Conservation (phyloP, 1,140 invertebrate species). For the Eueides isabella region DNA sequence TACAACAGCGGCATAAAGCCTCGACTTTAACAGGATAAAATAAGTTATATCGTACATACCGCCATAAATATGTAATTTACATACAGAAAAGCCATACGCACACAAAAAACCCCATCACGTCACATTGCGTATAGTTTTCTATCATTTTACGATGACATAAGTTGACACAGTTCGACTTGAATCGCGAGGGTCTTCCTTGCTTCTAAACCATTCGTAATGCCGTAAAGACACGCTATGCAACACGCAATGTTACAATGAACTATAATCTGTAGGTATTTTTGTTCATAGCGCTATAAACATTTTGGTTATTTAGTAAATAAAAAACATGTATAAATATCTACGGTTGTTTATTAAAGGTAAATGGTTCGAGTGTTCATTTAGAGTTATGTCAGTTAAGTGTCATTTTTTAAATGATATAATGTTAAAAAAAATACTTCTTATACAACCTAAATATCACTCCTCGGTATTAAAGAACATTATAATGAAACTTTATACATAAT, state of each 20-base stretch:
- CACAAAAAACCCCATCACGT: constrained; percentile 23
- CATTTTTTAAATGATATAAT: too few species aligned
- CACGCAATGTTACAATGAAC: constrained; percentile 32
- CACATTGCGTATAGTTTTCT: constrained; percentile 25
- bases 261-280: background rate
- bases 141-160: constrained; percentile 42
- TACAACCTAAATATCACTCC: too few species aligned
- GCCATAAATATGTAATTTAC: background rate
- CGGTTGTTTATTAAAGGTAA: too few species aligned
- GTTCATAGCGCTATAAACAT: background rate
- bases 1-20: background rate
- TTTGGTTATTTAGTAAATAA: background rate
- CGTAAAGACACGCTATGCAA: constrained; percentile 28
- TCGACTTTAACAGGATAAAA: background rate
- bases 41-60: background rate
- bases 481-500: too few species aligned
- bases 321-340: too few species aligned
- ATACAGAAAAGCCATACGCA: background rate
- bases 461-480: too few species aligned
- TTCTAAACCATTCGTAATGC: constrained; percentile 34
- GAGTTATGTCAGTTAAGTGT: too few species aligned
- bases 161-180: constrained; percentile 34
- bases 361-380: background rate
- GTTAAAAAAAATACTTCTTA: too few species aligned
- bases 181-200: constrained; percentile 27